Conservation (phyloP, 2,113 vertebrate genomes). For the Rhinoderma darwinii region DNA sequence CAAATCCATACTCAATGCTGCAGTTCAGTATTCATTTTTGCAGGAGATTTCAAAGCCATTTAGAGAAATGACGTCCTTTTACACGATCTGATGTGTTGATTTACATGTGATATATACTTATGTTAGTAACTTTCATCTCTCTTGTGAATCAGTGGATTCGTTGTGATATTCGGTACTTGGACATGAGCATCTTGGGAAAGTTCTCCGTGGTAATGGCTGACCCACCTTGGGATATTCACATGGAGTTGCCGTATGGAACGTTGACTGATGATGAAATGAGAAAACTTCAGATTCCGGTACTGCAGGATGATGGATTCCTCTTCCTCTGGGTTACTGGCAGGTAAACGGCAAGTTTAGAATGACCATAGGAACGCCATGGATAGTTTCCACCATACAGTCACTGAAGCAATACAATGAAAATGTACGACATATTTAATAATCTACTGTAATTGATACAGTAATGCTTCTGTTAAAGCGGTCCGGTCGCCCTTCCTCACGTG, state of each 20-base stretch:
- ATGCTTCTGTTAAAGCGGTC: no score
- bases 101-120: not conserved
- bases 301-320: slow-evolving; percentile 93
- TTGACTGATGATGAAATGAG: slow-evolving; percentile 95
- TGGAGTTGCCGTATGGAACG: slow-evolving; percentile 93
- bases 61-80: not conserved
- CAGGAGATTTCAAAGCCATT: not conserved
- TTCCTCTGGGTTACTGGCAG: slow-evolving; percentile 96
- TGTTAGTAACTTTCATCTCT: not conserved
- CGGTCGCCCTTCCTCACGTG: no score
- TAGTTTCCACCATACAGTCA: no score
- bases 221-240: slow-evolving; percentile 96
- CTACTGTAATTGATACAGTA: no score
- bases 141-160: slow-evolving; percentile 83
- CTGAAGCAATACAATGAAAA: no score
- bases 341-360: slow-evolving; percentile 65
- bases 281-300: slow-evolving; percentile 89
- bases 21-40: no score
- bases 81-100: no score
- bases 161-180: slow-evolving; percentile 92
- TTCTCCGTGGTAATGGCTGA: slow-evolving; percentile 96
- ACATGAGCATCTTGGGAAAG: slow-evolving; percentile 91
- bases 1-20: not conserved
- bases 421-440: no score
- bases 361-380: no score